These are phyloP conservation scores for Lathronympha strigana DNA, from an alignment of 2,888 invertebrate species.

Conservation along the genomic window DNA sequence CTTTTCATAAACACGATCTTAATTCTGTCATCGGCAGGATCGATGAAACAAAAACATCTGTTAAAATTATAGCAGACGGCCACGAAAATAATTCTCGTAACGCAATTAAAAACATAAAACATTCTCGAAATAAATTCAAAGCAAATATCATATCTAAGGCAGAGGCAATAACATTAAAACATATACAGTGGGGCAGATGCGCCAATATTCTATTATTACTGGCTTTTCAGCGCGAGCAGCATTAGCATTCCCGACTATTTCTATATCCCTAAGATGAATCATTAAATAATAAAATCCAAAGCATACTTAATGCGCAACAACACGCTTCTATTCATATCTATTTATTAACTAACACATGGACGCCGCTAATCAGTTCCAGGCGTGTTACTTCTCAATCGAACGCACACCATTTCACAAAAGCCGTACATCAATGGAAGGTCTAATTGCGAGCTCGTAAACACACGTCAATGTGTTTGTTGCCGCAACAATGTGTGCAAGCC, in stretches of 20 bases:
- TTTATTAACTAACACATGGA: slow-evolving; percentile 74
- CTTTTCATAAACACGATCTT: slow-evolving; percentile 74
- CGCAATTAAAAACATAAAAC: slow-evolving; percentile 82
- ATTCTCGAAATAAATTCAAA: slow-evolving; percentile 75
- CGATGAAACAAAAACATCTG: slow-evolving; percentile 74
- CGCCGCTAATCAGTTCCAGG: slow-evolving; percentile 78
- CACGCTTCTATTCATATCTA: slow-evolving; percentile 73
- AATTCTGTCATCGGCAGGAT: slow-evolving; percentile 79
- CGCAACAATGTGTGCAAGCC: slow-evolving; percentile 78
- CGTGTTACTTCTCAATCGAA: slow-evolving; percentile 74
- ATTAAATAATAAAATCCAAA: slow-evolving; percentile 84
- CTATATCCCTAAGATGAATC: slow-evolving; percentile 84
- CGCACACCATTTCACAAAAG: slow-evolving; percentile 60
- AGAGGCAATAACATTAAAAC: slow-evolving; percentile 80
- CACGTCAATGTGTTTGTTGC: slow-evolving; percentile 73
- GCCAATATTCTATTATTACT: slow-evolving; percentile 84
- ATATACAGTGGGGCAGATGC: slow-evolving; percentile 79
- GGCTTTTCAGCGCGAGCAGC: slow-evolving; percentile 78
- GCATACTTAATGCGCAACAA: slow-evolving; percentile 82
- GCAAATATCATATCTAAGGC: slow-evolving; percentile 70
- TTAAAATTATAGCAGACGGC: slow-evolving; percentile 74
- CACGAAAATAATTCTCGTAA: slow-evolving; percentile 73
- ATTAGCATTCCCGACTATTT: slow-evolving; percentile 82
- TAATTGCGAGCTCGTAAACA: slow-evolving; percentile 82
- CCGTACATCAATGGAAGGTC: slow-evolving; percentile 78